Evolutionary conservation across 2,113 vertebrate species (phyloP), one percentile per base, ranked within the genome.

Genomic region (Mionectes macconnelli): DNA sequence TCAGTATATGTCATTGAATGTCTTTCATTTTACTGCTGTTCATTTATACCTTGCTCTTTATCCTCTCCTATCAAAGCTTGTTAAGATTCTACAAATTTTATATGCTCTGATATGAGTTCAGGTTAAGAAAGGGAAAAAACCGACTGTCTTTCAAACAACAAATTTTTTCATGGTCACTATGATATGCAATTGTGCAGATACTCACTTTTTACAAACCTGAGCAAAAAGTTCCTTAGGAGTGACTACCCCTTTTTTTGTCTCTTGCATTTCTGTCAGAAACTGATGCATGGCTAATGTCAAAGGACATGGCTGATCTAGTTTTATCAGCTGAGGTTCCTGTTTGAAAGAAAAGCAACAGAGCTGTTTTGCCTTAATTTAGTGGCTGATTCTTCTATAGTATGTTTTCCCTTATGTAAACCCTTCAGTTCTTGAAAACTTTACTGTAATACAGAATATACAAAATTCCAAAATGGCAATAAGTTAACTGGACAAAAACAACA

Each of bases 171-270:
- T 67, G 55, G 24, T 63, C 18, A 53, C 50, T 82, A 53, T 25
- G 69, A 89, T 4, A 17, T 33, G 52, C 53, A 88, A 24, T 52
- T 68, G 68, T 82, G 73, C 19, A 78, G 95, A 97, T 98, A 97
- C 99, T 98, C 94, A 99, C 99, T 99, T 99, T 98, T 99, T 99
- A 98, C 99, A 99, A 98, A 99, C 98, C 98, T 99, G 99, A 94
- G 98, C 97, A 97, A 99, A 99, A 79, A 99, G 98, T 92, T 99
- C 99, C 94, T 97, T 98, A 9, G 99, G 99, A 7, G 98, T 99
- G 68, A 99, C 98, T 20, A 98, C 97, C 35, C 98, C 97, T 95
- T 98, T 99, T 94, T 98, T 98, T 42, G 98, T 98, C 89, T 99
- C 98, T 94, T 99, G 98, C 97, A 99, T 98, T 96, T 99, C 99